Conservation (phyloP, 2,797 vertebrate species). For the Chaenodraco wilsoni region DNA sequence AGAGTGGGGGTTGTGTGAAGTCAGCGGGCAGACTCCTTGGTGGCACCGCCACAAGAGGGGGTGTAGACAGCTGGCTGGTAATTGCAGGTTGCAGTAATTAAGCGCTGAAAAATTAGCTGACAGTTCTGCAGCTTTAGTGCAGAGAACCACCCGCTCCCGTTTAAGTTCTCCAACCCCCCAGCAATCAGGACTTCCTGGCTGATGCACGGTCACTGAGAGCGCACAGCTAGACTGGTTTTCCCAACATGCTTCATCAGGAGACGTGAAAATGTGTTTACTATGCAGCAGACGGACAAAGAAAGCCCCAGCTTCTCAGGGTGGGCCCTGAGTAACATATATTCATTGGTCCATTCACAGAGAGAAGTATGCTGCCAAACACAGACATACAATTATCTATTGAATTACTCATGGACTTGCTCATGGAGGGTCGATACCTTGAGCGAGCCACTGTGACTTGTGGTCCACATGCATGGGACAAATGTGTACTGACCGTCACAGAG, state of each 20-base stretch:
- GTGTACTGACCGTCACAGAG: constrained; percentile 1
- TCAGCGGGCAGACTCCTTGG: constrained; percentile 41
- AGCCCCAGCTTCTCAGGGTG: constrained; percentile 2
- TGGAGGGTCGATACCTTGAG: constrained; percentile 23
- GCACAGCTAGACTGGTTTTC: constrained; percentile 1
- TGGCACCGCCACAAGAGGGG: constrained; percentile 41
- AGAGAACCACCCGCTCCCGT: constrained; percentile 9
- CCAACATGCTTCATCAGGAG: constrained; percentile 3
- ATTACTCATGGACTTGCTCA: constrained; percentile 13
- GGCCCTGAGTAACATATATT: constrained; percentile 13
- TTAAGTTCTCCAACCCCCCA: constrained; percentile 9
- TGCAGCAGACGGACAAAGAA: constrained; percentile 21
- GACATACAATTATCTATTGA: constrained; percentile 29
- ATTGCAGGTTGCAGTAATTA: constrained; percentile 91
- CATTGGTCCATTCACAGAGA: constrained; percentile 19
- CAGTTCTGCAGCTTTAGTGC: constrained; percentile 76
- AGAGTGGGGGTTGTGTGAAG: constrained; percentile 30
- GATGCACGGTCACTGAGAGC: constrained; percentile 11
- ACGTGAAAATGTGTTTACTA: constrained; percentile 36
- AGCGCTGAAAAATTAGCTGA: constrained; percentile 90
- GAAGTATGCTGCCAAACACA: constrained; percentile 30
- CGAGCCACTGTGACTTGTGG: background rate
- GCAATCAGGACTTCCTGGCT: background rate
- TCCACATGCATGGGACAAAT: background rate
- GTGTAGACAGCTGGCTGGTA: constrained; percentile 89